phyloP scores from a whole-genome alignment of 2,888 invertebrate species.

The Tenthredo amoena region DNA sequence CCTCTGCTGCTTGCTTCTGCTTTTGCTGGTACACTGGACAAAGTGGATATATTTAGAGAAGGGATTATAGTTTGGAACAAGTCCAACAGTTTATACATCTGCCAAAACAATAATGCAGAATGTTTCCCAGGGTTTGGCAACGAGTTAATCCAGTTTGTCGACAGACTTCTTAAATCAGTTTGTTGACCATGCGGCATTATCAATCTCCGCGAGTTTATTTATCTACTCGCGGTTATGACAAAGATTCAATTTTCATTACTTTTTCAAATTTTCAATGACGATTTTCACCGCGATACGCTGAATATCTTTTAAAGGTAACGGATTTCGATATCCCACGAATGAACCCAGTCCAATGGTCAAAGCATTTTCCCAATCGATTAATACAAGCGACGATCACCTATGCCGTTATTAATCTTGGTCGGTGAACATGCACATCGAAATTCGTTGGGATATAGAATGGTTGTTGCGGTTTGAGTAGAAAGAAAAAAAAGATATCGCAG shows the following conservation, averaged over 20 bases:
- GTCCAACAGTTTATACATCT: slow-evolving; percentile 47
- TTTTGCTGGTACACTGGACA: neutral
- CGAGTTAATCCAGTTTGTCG: slow-evolving; percentile 33
- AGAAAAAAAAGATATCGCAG: neutral
- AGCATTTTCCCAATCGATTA: slow-evolving; percentile 20
- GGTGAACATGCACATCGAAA: neutral
- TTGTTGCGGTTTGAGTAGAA: neutral
- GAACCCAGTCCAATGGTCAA: slow-evolving; percentile 14
- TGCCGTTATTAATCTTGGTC: slow-evolving; percentile 6
- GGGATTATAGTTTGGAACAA: slow-evolving; percentile 45
- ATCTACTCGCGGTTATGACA: too few species aligned
- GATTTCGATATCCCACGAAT: neutral
- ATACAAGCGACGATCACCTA: slow-evolving; percentile 16
- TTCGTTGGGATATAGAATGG: neutral
- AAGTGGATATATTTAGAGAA: slow-evolving; percentile 49
- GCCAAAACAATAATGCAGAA: slow-evolving; percentile 49
- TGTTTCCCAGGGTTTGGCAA: slow-evolving; percentile 38
- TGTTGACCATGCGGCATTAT: slow-evolving; percentile 5
- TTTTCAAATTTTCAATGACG: neutral
- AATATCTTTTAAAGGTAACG: neutral
- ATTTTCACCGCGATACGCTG: neutral
- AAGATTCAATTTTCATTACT: neutral
- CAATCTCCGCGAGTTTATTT: neutral
- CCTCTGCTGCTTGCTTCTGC: neutral
- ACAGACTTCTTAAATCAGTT: slow-evolving; percentile 45